phyloP scores from a whole-genome alignment of 2,888 invertebrate genomes.

The Dichetophora obliterata region DNA sequence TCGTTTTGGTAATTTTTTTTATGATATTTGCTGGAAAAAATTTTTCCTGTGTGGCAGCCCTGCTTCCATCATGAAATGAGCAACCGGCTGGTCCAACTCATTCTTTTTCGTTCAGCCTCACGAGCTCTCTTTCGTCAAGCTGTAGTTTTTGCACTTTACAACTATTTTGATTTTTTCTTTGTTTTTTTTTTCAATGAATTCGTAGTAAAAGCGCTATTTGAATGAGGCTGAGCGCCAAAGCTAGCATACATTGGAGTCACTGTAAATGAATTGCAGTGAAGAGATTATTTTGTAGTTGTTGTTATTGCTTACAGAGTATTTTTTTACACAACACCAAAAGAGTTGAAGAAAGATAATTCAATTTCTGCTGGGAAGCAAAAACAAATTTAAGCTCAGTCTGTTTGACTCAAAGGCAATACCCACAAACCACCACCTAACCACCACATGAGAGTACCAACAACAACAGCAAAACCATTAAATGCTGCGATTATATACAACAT shows the following conservation, averaged over 20 bases:
- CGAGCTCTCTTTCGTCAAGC: not conserved
- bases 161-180: conserved; percentile 44
- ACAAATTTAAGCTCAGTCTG: not conserved
- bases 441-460: no score
- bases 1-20: no score
- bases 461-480: not conserved
- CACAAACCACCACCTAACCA: not conserved
- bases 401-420: no score
- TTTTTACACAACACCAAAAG: not conserved
- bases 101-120: not conserved
- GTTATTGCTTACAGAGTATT: not conserved
- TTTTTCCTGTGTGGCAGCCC: no score
- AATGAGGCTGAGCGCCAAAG: conserved; percentile 29
- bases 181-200: conserved; percentile 56
- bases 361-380: conserved; percentile 14
- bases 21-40: no score
- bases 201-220: conserved; percentile 51
- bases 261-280: no score
- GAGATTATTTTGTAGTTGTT: not conserved
- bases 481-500: not conserved
- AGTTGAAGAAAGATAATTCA: not conserved
- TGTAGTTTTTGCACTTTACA: not conserved
- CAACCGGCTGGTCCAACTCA: not conserved
- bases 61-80: not conserved
- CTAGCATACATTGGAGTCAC: not conserved